These are phyloP conservation scores for Numenius phaeopus DNA, from an alignment of 2,797 vertebrate species.

Conservation along the genomic window DNA sequence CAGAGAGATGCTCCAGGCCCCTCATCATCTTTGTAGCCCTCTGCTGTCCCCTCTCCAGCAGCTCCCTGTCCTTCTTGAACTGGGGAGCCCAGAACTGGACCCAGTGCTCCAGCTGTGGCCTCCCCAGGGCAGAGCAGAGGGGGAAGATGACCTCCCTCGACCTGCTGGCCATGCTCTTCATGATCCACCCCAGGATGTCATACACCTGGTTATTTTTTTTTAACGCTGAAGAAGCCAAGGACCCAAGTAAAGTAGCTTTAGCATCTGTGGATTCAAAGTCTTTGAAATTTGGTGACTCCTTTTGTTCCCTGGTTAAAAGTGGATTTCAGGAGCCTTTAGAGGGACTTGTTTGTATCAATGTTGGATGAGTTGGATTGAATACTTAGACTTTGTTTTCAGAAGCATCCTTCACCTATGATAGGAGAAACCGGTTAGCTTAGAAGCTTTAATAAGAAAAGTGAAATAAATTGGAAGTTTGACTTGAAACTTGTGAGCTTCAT, in stretches of 20 bases:
- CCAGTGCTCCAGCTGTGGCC: no score
- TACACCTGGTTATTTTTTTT: neutral
- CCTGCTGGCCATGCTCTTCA: no score
- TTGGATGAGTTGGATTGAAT: neutral
- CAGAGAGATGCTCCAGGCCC: no score
- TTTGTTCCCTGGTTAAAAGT: neutral
- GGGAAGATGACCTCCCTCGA: no score
- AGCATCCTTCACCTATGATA: neutral
- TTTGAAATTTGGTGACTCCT: neutral
- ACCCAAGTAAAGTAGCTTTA: neutral
- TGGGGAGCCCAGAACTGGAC: no score
- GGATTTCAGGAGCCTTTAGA: neutral
- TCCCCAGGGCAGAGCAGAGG: no score
- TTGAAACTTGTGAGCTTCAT: neutral
- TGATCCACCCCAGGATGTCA: no score
- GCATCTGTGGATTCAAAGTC: neutral
- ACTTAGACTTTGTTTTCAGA: constrained; percentile 24
- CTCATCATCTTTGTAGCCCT: no score
- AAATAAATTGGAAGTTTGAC: neutral
- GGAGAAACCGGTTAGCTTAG: neutral
- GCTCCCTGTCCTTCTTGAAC: no score
- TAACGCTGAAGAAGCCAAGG: neutral
- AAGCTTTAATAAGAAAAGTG: neutral
- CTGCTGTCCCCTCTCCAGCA: no score
- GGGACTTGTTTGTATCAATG: neutral